Conservation (phyloP, 1,140 invertebrate genomes). For the Euura lappo region DNA sequence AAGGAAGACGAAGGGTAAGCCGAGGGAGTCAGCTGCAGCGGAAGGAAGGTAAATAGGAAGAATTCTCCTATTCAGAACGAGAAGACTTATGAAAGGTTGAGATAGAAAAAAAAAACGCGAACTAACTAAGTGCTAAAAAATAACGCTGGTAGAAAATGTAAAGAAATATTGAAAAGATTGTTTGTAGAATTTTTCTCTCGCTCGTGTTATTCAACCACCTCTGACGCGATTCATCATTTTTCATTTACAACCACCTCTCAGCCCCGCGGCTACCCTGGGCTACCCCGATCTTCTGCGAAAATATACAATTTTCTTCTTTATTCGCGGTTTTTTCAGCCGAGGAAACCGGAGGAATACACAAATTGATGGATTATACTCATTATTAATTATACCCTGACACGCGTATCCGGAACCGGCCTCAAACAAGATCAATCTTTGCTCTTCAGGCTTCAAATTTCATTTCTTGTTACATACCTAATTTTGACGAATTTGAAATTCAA, state of each 20-base stretch:
- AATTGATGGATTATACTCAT: slow-evolving; percentile 6
- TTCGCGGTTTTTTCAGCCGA: not conserved
- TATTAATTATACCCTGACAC: not conserved
- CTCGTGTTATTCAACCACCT: no score
- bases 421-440: no score
- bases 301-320: not conserved
- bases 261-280: not conserved
- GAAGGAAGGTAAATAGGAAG: no score
- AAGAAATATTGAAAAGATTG: no score
- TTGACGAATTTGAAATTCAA: not conserved
- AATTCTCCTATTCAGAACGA: no score
- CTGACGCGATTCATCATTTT: not conserved
- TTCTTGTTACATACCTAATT: not conserved
- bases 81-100: no score
- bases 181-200: no score
- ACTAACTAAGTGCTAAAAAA: no score
- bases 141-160: no score
- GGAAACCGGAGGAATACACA: not conserved
- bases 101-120: no score
- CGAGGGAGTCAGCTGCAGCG: no score
- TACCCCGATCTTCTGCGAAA: not conserved
- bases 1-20: no score
- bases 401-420: not conserved
- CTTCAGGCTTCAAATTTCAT: not conserved
- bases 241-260: not conserved